These are phyloP conservation scores for Amphiprion ocellaris DNA, from an alignment of 2,113 vertebrate species.

Conservation along the genomic window DNA sequence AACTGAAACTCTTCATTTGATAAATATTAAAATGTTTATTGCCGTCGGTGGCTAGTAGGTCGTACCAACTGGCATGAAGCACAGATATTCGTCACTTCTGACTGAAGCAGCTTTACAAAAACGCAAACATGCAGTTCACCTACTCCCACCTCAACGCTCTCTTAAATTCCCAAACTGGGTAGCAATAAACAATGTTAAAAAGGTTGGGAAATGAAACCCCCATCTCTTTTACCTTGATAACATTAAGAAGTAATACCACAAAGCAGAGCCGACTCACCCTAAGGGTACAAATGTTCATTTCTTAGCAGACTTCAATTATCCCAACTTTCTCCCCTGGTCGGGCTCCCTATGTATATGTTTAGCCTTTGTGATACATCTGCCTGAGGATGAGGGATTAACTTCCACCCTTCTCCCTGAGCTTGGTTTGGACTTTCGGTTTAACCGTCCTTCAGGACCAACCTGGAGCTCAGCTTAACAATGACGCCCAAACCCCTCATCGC, in stretches of 20 bases:
- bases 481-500: constrained; percentile 58
- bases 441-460: constrained; percentile 80
- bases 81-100: constrained; percentile 32
- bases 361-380: constrained; percentile 85
- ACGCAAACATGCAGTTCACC: constrained; percentile 50
- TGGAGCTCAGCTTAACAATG: constrained; percentile 76
- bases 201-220: constrained; percentile 74
- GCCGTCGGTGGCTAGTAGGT: constrained; percentile 26
- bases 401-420: constrained; percentile 65
- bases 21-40: constrained; percentile 47
- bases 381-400: constrained; percentile 83
- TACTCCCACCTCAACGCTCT: constrained; percentile 49
- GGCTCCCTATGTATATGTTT: constrained; percentile 84
- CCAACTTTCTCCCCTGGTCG: constrained; percentile 77
- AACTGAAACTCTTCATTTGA: constrained; percentile 38
- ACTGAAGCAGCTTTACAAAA: constrained; percentile 38
- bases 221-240: constrained; percentile 79
- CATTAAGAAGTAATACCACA: constrained; percentile 80
- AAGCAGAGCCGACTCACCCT: constrained; percentile 73
- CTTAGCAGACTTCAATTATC: constrained; percentile 84
- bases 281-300: constrained; percentile 75
- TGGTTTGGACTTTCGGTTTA: constrained; percentile 75
- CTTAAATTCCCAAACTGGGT: constrained; percentile 66
- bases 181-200: constrained; percentile 82
- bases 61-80: constrained; percentile 13